A percentile compares a stretch with the other conserved stretches of the same genome.
Conservation (phyloP, 2,888 invertebrate species). For the Cataglyphis cursor region DNA sequence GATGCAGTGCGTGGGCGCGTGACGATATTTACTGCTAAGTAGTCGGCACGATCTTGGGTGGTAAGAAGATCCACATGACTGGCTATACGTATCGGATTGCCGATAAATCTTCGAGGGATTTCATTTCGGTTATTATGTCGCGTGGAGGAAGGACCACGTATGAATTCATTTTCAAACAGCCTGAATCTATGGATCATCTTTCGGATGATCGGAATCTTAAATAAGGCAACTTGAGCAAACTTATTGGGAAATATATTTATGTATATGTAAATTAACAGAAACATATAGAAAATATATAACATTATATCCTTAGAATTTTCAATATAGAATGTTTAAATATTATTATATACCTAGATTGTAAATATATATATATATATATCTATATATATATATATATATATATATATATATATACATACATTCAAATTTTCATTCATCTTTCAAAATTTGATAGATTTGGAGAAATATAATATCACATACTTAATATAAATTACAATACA, state of each 20-base stretch:
- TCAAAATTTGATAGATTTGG: not conserved
- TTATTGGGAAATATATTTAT: not conserved
- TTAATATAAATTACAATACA: slow-evolving; percentile 1
- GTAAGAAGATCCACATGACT: slow-evolving; percentile 42
- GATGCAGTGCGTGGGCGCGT: slow-evolving; percentile 17
- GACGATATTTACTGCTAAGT: slow-evolving; percentile 50
- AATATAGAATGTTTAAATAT: not conserved
- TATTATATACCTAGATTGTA: not conserved
- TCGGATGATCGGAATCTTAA: not conserved
- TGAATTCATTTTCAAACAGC: slow-evolving; percentile 20
- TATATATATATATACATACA: not conserved
- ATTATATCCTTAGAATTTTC: not conserved
- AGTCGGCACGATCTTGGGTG: slow-evolving; percentile 47
- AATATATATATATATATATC: not conserved
- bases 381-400: not conserved
- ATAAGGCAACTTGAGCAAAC: not conserved
- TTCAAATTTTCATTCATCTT: not conserved
- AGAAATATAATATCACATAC: not conserved
- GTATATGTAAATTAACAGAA: not conserved
- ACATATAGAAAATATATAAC: not conserved
- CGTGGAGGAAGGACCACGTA: not conserved
- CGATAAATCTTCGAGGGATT: slow-evolving; percentile 40
- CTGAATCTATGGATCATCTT: not conserved
- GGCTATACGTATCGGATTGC: slow-evolving; percentile 33
- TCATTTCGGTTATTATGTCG: slow-evolving; percentile 39